Evolutionary conservation across 2,797 vertebrate species (phyloP), one percentile per base, ranked within the genome.

Genomic region (Scolopax rusticola): DNA sequence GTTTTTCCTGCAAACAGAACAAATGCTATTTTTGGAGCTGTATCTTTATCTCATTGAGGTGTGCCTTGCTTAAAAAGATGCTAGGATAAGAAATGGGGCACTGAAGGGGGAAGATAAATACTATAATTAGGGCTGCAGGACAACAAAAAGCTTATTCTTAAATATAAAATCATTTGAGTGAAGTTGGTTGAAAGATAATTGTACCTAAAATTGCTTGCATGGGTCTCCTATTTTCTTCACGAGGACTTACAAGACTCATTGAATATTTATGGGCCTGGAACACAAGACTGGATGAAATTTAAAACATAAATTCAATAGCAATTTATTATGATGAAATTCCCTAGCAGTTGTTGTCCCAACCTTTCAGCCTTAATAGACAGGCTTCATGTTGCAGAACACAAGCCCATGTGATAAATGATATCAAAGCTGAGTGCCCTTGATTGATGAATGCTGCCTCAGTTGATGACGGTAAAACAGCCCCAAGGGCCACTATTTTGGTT

Each of bases 121-220:
- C 89, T 67, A 0, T 80, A 92, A 92, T 95, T 86, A 89, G 70
- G 80, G 86, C 57, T 93, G 67, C 85, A 94, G 87, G 90, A 96
- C 87, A 96, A 96, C 85, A 95, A 84, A 95, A 90, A 79, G 83
- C 84, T 95, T 95, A 68, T 67, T 94, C 87, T 77, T 94, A 86
- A 93, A 90, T 71, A 48, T 50, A 84, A 95, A 95, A 93, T n/a
- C 51, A 50, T 43, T 51, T 84, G 83, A 96, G 51, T 79, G 88
- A 93, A 86, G 89, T 89, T 33, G 28, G 67, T 89, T 61, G 73
- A 57, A 88, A 90, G 79, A 90, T 90, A 90, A 95, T 96, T 95
- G 86, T 18, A 91, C 67, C 87, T 70, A 24, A 95, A 88, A 88
- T 56, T 33, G 40, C 77, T 50, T 93, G 93, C 83, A 91, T 54